Evolutionary conservation across 2,797 vertebrate species (phyloP), one percentile per base, ranked within the genome.

Genomic region (Cirrhinus molitorella): DNA sequence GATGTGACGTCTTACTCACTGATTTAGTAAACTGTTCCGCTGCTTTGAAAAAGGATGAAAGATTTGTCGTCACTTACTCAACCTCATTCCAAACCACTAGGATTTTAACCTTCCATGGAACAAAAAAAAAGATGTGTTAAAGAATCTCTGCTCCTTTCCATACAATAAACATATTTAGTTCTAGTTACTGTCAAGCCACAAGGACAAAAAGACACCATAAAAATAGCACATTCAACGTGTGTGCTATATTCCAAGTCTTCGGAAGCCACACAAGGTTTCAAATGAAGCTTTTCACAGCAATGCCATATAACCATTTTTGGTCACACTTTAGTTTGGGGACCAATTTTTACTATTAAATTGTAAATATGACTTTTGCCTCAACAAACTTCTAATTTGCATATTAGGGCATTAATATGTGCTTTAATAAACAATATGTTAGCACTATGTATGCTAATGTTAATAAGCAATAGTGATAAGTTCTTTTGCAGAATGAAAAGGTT

Each of bases 21-120:
- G 75, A 57, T 77, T 77, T 77, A 80, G 37, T 80, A 17, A 70
- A 34, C 57, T 80, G n/a, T 70, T 70, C 31, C 34, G n/a, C 51
- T 10, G 72, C 34, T 57, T 21, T 75, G 51, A 25, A 57, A 43
- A 75, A 57, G 31, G 53, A 25, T 66, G 17, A 66, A 66, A 3
- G 34, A 40, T 17, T 21, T 40, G 51, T 40, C 51, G 55, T 74
- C 7, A n/a, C 55, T 40, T 25, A 17, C 34, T 75, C 51, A 66
- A 5, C 9, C 17, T 66, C 34, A 4, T 37, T 66, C 4, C 31
- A 17, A 75, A 75, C 49, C 19, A 55, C 6, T 14, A 10, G 72
- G 31, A 17, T 40, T 40, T 57, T 40, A 7, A 23, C 40, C 51
- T 55, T 34, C 25, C 19, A 4, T 55, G 13, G 21, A 23, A 17